Percentiles rank a stretch among this genome's conserved stretches.
Conservation (phyloP, 2,113 vertebrate genomes). For the Chamaetylas fuelleborni region DNA sequence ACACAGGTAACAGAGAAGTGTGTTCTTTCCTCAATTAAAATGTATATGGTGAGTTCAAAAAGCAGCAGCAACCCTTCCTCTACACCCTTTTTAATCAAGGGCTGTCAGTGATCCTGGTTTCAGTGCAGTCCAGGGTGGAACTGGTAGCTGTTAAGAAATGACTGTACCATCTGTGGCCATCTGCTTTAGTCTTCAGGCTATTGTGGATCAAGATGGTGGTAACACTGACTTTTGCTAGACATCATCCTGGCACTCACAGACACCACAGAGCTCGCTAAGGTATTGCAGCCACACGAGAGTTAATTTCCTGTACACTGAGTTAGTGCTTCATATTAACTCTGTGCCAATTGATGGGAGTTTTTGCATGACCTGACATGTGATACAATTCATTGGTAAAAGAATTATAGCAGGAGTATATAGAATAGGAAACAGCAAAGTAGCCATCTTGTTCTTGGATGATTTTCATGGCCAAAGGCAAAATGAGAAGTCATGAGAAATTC, state of each 20-base stretch:
- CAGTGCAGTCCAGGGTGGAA: not conserved
- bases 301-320: not conserved
- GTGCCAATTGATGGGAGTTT: not conserved
- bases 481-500: not conserved
- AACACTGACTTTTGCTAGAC: not conserved
- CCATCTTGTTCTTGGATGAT: not conserved
- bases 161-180: not conserved
- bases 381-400: not conserved
- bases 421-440: not conserved
- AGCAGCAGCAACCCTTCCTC: not conserved
- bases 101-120: not conserved
- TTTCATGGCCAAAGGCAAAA: slow-evolving; percentile 11
- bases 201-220: not conserved
- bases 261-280: not conserved
- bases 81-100: not conserved
- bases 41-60: not conserved
- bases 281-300: not conserved
- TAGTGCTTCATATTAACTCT: not conserved
- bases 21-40: not conserved
- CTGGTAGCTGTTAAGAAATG: not conserved
- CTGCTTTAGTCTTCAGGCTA: not conserved
- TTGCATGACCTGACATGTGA: not conserved
- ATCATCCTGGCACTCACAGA: not conserved
- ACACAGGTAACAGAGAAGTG: not conserved
- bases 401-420: not conserved